Conservation (phyloP, 2,113 vertebrate genomes). For the Dromas ardeola region DNA sequence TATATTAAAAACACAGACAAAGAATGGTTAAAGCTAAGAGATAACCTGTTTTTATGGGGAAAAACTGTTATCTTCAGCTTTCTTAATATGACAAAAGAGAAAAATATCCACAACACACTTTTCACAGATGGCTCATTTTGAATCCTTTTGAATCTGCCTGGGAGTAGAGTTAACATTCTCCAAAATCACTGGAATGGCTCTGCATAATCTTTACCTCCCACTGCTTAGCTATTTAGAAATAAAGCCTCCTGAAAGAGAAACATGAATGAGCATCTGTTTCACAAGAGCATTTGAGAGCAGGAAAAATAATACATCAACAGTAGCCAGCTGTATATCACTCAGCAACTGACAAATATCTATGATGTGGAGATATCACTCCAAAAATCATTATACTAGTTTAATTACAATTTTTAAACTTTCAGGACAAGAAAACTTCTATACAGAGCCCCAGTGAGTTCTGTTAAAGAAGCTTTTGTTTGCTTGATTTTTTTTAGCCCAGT, state of each 20-base stretch:
- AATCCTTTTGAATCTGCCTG: neutral
- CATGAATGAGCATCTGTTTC: neutral
- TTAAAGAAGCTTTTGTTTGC: neutral
- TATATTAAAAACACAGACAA: neutral
- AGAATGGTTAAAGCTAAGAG: neutral
- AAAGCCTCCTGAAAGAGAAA: neutral
- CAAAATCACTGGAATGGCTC: neutral
- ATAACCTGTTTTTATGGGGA: neutral
- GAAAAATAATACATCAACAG: too few relatives aligned
- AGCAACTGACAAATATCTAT: neutral
- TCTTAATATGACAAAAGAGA: neutral
- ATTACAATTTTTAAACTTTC: neutral
- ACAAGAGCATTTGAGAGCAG: too few relatives aligned
- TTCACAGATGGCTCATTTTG: neutral
- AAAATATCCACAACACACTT: neutral
- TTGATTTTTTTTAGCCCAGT: neutral
- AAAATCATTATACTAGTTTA: neutral
- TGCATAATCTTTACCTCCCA: neutral
- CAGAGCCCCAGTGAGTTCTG: neutral
- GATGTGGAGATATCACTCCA: neutral
- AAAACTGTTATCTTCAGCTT: neutral
- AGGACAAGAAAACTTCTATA: neutral
- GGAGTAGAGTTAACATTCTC: neutral
- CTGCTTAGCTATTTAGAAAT: neutral
- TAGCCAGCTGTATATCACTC: neutral